Percentiles rank a stretch among this genome's conserved stretches.
Conservation (phyloP, 35 echinoderm and acorn worm species). For the Holothuria glaberrima region DNA sequence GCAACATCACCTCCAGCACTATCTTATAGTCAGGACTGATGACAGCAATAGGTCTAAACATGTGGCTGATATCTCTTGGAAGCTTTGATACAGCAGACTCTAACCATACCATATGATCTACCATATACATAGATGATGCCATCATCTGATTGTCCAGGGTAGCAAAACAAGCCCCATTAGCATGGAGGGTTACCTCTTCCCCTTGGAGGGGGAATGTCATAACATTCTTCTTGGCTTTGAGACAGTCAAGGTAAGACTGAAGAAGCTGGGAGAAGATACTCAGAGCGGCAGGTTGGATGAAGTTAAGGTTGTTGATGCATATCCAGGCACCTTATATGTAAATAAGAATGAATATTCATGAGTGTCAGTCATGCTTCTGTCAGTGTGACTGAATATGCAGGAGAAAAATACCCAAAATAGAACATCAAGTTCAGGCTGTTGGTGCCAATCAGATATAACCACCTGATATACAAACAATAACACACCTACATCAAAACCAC, state of each 20-base stretch:
- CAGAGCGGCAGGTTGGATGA: conserved; percentile 79
- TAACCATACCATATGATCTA: conserved; percentile 73
- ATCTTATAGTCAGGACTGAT: conserved; percentile 78
- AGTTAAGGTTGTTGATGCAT: conserved; percentile 91
- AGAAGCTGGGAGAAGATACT: conserved; percentile 88
- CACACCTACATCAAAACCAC: too few species aligned
- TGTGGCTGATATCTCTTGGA: conserved; percentile 60
- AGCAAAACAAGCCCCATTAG: conserved; percentile 83
- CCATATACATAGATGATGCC: conserved; percentile 58
- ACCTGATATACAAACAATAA: too few species aligned
- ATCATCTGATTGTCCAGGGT: conserved; percentile 77
- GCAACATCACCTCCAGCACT: conserved; percentile 75
- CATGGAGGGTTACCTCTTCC: conserved; percentile 80
- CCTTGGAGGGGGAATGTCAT: conserved; percentile 67
- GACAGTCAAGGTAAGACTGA: conserved; percentile 71
- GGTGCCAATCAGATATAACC: too few species aligned
- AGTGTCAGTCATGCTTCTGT: neutral
- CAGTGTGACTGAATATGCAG: too few species aligned
- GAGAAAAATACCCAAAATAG: too few species aligned
- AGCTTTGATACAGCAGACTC: conserved; percentile 77
- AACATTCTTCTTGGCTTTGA: conserved; percentile 63
- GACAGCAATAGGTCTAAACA: conserved; percentile 77
- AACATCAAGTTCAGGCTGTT: too few species aligned
- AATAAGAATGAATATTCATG: conserved; percentile 15
- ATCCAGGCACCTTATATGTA: conserved; percentile 83